These are phyloP conservation scores for Hipposideros larvatus DNA, from an alignment of 2,797 vertebrate species.

Conservation along the genomic window DNA sequence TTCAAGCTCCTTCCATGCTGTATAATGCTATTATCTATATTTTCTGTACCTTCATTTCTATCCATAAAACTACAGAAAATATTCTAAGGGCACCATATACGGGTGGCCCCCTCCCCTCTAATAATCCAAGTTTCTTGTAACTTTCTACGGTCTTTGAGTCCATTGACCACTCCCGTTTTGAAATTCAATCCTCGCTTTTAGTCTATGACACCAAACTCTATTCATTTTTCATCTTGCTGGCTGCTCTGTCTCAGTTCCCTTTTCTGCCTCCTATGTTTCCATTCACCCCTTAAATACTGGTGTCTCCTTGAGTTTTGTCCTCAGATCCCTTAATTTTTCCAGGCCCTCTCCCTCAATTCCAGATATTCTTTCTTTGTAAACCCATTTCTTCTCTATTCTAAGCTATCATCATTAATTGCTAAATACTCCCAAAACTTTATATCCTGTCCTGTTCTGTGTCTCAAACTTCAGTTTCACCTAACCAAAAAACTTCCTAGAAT, in stretches of 20 bases:
- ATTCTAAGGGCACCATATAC: not conserved
- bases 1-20: not conserved
- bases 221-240: not conserved
- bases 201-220: slow-evolving; percentile 12
- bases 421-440: not conserved
- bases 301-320: not conserved
- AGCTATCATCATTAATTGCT: slow-evolving; percentile 28
- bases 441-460: not conserved
- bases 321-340: not conserved
- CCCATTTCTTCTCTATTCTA: not conserved
- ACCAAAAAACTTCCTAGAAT: not conserved
- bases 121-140: slow-evolving; percentile 47
- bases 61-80: not conserved
- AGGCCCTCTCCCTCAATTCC: not conserved
- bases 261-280: not conserved
- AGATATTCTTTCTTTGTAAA: not conserved
- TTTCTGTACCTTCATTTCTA: slow-evolving; percentile 6
- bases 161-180: not conserved
- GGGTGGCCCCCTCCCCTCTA: not conserved
- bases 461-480: slow-evolving; percentile 15
- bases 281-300: not conserved
- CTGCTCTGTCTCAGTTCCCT: not conserved
- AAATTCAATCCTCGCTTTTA: not conserved
- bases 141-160: not conserved
- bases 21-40: not conserved